Base-by-base conservation (phyloP, 2,113 vertebrate species). In the Axis porcinus region DNA sequence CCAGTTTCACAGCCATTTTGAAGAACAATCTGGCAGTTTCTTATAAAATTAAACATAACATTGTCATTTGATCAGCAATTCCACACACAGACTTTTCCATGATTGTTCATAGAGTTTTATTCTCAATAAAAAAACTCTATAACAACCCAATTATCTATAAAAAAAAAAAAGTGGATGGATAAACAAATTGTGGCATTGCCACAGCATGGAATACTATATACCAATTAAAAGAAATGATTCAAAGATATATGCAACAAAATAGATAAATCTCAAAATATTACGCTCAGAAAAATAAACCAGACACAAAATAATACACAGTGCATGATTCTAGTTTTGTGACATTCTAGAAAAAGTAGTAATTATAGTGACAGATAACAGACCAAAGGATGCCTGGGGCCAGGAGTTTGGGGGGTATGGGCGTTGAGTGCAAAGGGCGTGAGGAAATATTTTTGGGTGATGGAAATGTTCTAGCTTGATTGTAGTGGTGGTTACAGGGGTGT, bases 301-400 rank as follows among this genome's bases (percentile, higher is more conserved):
- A 81, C 5, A 67, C 25, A 82, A 33, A 54, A 43, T 58, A 86
- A 81, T 52, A 10, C 9, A 43, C 36, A 67, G 4, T 36, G 12
- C 62, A 17, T 62, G 57, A 86, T 79, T 81, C 36, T 50, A 36
- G 62, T 45, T 55, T 74, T 40, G 70, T 33, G 23, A 89, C 70
- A 86, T 84, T 86, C 64, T 79, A 57, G 12, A 74, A 79, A 87
- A 70, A 30, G 36, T 17, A 92, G 27, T 54, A 89, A 50, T 64
- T 55, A 55, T 13, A 55, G 81, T n/a, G 79, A 92, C 7, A 82
- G 4, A 52, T 28, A 47, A 23, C 28, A 76, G 25, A 43, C 25
- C 54, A 58, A 15, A 17, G 33, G 45, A n/a, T 33, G 1, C 13
- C 43, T 43, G 23, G 30, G 52, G 15, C 58, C 28, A 33, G 82